Percentiles rank a stretch among this genome's conserved stretches.
Evolutionary conservation across 1,140 invertebrate species (phyloP).

Genomic region (Ceratosolen fusciceps): DNA sequence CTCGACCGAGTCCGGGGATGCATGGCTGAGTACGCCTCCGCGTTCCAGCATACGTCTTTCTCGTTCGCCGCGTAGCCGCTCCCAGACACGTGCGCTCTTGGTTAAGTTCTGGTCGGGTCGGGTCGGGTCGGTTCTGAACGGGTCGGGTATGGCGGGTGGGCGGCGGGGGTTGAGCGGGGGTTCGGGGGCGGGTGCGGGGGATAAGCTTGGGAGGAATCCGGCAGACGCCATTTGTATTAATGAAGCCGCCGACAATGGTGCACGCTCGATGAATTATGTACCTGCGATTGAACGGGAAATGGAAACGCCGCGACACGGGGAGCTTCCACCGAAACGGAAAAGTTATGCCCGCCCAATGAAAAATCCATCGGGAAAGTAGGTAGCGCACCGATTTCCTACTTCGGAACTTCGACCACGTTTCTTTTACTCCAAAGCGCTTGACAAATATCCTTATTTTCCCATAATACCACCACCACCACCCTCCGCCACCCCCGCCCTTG

Average conservation of each 20-base stretch:
- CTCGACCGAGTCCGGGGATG: constrained; percentile 51
- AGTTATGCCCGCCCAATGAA: constrained; percentile 26
- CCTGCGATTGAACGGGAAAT: constrained; percentile 67
- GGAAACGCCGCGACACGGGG: constrained; percentile 56
- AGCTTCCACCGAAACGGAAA: constrained; percentile 29
- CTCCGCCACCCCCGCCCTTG: no score
- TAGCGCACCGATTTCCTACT: not conserved
- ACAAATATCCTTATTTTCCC: not conserved
- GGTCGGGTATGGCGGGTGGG: not conserved
- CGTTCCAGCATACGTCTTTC: constrained; percentile 41
- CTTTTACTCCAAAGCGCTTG: not conserved
- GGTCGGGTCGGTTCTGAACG: no score
- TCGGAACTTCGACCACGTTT: not conserved
- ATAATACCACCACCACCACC: not conserved
- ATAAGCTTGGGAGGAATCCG: constrained; percentile 65
- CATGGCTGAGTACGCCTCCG: constrained; percentile 42
- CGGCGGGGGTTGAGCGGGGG: constrained; percentile 27
- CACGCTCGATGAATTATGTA: constrained; percentile 72
- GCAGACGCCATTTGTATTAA: constrained; percentile 73
- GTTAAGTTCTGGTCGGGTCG: no score
- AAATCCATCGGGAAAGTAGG: constrained; percentile 26
- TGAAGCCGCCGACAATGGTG: constrained; percentile 70
- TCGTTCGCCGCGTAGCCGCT: constrained; percentile 46
- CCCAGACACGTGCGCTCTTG: no score
- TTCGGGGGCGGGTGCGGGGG: constrained; percentile 36